Base-by-base conservation (phyloP, 1,140 invertebrate genomes). In the Semibalanus balanoides region DNA sequence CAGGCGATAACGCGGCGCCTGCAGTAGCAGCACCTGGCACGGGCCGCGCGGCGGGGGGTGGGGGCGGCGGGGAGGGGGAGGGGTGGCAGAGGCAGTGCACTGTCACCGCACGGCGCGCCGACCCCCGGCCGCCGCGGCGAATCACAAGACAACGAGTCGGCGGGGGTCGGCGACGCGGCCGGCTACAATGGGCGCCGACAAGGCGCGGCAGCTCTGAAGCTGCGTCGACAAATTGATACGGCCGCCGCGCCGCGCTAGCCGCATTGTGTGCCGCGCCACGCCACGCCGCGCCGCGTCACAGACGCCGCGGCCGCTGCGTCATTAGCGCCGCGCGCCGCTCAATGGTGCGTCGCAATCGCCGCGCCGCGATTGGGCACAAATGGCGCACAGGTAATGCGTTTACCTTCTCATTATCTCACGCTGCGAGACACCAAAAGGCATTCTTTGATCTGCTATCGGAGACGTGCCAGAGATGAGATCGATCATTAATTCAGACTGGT, bases 361-460 rank as follows among this genome's bases (percentile, higher is more conserved):
- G 51, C 51, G 51, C 14, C 51, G 14, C 51, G 51, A 22, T 40
- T 40, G 35, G 35, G 35, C 35, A 40, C 51, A 25, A 64, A 64
- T 64, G 51, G 51, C 14, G 51, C 14, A 14, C 22, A 25, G 51
- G 51, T 25, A 25, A 64, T 64, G 51, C 51, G 51, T 64, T 64
- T 64, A 64, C 51, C 51, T 64, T 64, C 51, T 64, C 51, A 64
- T 64, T 64, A 64, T 25, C 11, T 64, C 51, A 64, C 51, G 51
- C 51, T 64, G 51, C 14, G 51, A 11, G 51, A 64, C 51, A 19
- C 51, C 14, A 25, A 64, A 19, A 64, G 51, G 51, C 11, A 64
- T 64, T 64, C 51, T 64, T 64, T 64, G 51, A 64, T 64, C 51
- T 64, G 51, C 51, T 64, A 64, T 64, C 51, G 51, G 51, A 64